Conservation (phyloP, 2,888 invertebrate species). For the Ophion obscuratus region DNA sequence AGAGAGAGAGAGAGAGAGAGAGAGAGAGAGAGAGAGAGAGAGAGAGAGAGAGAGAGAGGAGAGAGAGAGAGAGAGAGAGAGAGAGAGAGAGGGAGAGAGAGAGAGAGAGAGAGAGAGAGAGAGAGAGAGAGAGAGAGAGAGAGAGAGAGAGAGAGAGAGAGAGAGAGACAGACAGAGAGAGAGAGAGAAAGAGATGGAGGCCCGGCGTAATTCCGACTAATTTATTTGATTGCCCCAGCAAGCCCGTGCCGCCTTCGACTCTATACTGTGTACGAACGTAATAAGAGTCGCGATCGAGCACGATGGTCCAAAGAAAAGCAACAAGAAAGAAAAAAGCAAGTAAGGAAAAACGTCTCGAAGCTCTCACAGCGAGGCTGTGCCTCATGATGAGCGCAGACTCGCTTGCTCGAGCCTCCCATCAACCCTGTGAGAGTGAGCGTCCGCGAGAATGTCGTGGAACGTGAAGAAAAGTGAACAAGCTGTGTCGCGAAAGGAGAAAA, state of each 20-base stretch:
- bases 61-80: background rate
- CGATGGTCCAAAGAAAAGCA: slow-evolving; percentile 17
- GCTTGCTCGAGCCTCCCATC: slow-evolving; percentile 10
- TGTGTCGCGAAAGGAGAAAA: slow-evolving; percentile 9
- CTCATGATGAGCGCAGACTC: slow-evolving; percentile 13
- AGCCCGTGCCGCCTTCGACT: slow-evolving; percentile 67
- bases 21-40: background rate
- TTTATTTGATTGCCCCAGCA: slow-evolving; percentile 78
- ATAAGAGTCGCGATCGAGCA: slow-evolving; percentile 58
- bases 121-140: background rate
- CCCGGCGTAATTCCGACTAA: slow-evolving; percentile 78
- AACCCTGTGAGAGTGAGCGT: slow-evolving; percentile 14
- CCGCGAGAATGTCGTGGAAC: slow-evolving; percentile 19
- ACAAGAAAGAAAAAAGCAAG: background rate
- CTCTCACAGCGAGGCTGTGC: slow-evolving; percentile 38
- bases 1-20: no score
- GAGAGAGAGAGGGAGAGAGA: no score
- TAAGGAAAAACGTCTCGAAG: slow-evolving; percentile 25
- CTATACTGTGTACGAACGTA: slow-evolving; percentile 47
- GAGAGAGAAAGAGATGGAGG: slow-evolving; percentile 44
- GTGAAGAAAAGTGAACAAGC: background rate
- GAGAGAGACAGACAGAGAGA: background rate
- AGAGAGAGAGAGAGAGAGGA: slow-evolving; percentile 47
- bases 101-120: background rate
- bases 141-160: no score